Conservation (phyloP, 2,113 vertebrate genomes). For the Fulica atra region DNA sequence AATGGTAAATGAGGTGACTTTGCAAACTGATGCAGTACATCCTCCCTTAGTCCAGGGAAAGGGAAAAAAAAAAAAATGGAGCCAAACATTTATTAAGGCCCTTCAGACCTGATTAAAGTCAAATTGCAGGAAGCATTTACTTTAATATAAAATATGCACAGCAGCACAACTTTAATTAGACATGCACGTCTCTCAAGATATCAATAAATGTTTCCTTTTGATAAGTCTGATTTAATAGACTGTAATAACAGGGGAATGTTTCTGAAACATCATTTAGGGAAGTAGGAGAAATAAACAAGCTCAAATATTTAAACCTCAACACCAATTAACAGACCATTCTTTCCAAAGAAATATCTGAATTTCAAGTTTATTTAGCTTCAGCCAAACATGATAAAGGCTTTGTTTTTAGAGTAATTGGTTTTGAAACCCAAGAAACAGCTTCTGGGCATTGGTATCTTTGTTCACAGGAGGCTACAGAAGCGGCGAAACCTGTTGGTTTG, state of each 20-base stretch:
- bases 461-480: neutral
- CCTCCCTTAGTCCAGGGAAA: neutral
- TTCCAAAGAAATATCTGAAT: constrained; percentile 44
- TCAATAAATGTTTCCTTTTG: constrained; percentile 76
- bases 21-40: neutral
- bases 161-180: constrained; percentile 70
- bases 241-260: constrained; percentile 49
- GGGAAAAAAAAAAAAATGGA: neutral
- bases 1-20: neutral
- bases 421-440: neutral
- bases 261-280: constrained; percentile 64
- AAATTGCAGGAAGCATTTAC: constrained; percentile 54
- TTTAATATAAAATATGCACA: constrained; percentile 62
- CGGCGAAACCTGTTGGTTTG: neutral
- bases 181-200: constrained; percentile 64
- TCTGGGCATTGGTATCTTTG: neutral
- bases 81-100: constrained; percentile 4
- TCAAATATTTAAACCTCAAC: constrained; percentile 68
- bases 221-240: constrained; percentile 72
- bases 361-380: constrained; percentile 51
- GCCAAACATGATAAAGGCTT: constrained; percentile 7
- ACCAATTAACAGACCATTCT: constrained; percentile 66
- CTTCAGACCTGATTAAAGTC: constrained; percentile 52
- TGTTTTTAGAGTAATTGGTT: neutral
- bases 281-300: constrained; percentile 69